A percentile compares a stretch with the other conserved stretches of the same genome.
Evolutionary conservation across 1,140 invertebrate genomes (phyloP).

Genomic region (Lordiphosa collinella): DNA sequence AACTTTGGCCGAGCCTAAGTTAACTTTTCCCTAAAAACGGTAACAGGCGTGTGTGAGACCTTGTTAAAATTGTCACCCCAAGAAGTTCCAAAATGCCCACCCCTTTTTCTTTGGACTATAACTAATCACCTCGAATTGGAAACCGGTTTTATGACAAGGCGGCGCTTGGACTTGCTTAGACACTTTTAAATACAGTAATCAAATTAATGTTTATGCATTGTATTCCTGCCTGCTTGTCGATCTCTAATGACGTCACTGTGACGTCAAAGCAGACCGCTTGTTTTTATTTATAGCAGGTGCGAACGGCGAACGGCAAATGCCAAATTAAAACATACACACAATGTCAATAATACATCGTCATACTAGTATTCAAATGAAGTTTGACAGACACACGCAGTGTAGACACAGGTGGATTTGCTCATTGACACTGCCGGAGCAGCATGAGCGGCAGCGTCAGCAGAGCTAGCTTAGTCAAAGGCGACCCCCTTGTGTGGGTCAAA

Average conservation of each 20-base stretch:
- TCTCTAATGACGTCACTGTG: conserved; percentile 68
- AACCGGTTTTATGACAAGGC: conserved; percentile 46
- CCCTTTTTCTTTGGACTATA: not conserved
- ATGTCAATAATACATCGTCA: conserved; percentile 75
- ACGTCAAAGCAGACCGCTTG: conserved; percentile 63
- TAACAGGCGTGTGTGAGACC: too few species aligned
- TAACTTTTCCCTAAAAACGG: too few species aligned
- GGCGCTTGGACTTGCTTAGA: conserved; percentile 54
- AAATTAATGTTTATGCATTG: conserved; percentile 70
- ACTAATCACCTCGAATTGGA: not conserved
- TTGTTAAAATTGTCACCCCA: too few species aligned
- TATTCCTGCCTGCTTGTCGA: conserved; percentile 48
- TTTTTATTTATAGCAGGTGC: conserved; percentile 63
- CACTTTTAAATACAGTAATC: conserved; percentile 67
- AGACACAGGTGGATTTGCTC: conserved; percentile 65
- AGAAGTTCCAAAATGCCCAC: not conserved
- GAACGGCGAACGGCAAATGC: conserved; percentile 53
- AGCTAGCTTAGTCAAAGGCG: conserved; percentile 15
- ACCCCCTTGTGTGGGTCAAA: conserved; percentile 22
- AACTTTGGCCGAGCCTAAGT: too few species aligned
- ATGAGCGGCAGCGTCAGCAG: conserved; percentile 1
- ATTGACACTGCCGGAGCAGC: conserved; percentile 12
- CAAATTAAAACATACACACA: conserved; percentile 74
- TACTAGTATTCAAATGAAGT: conserved; percentile 69
- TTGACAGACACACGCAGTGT: conserved; percentile 54